phyloP scores from a whole-genome alignment of 2,888 invertebrate genomes.

The Drosophila aldrichi region DNA sequence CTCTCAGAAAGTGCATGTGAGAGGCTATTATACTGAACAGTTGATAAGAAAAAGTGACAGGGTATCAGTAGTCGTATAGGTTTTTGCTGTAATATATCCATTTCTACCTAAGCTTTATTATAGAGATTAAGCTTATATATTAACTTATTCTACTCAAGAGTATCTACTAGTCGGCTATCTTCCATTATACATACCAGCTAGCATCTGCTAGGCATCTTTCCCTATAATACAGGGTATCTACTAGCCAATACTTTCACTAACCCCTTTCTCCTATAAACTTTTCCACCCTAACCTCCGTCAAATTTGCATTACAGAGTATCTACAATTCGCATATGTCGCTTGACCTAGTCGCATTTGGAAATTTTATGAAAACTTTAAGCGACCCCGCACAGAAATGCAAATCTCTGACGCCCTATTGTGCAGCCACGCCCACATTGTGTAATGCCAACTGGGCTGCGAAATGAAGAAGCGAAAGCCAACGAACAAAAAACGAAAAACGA shows the following conservation, averaged over 20 bases:
- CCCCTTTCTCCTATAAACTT: neutral
- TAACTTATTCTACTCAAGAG: no score
- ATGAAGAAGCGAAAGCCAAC: slow-evolving; percentile 56
- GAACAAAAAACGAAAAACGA: neutral
- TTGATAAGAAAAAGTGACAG: neutral
- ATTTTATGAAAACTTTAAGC: slow-evolving; percentile 31
- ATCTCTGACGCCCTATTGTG: slow-evolving; percentile 53
- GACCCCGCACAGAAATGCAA: slow-evolving; percentile 60
- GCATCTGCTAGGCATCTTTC: no score
- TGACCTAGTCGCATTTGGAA: neutral
- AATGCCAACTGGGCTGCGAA: slow-evolving; percentile 47
- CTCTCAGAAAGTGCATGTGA: neutral
- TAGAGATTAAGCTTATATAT: no score
- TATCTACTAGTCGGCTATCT: no score
- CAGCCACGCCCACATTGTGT: slow-evolving; percentile 68
- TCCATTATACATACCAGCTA: no score
- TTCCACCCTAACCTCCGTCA: neutral
- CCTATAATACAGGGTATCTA: neutral
- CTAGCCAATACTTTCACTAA: no score
- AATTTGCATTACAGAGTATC: neutral
- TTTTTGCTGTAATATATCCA: no score
- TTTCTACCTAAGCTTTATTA: no score
- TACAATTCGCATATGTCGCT: neutral
- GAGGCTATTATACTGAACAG: neutral
- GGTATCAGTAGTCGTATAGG: neutral